Base-by-base conservation (phyloP, 92 coral and sea anemone species). In the Chrysogorgia sp. region DNA sequence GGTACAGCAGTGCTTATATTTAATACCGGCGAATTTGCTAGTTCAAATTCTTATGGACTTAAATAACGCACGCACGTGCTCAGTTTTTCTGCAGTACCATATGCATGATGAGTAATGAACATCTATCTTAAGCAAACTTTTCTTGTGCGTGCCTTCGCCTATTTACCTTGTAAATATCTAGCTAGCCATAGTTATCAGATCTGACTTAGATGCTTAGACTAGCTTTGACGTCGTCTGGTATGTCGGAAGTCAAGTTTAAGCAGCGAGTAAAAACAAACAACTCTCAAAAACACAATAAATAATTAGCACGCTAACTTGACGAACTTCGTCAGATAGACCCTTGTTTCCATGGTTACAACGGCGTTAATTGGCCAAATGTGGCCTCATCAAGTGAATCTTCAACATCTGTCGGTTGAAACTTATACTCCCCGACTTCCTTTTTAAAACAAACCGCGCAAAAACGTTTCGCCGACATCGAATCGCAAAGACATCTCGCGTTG, bases 291-390 rank as follows among this genome's bases (percentile, higher is more conserved):
- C 29, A 29, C 47, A 32, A 65, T n/a, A 63, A 65, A 26, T 65
- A 65, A 65, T 65, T 65, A 65, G 48, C 55, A 65, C 72, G 72
- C 14, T 34, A 24, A 37, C 31, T 35, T 60, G 32, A 29, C 66
- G 66, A n/a, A 60, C 35, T 23, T 30, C 45, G 33, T 63, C 69
- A 32, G 66, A 60, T 60, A 60, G n/a, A 10, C 2, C 30, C n/a
- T 19, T 1, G 25, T 37, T 65, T 34, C 72, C 72, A 33, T 33
- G n/a, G n/a, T n/a, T n/a, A n/a, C n/a, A n/a, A n/a, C n/a, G n/a
- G 8, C 30, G 69, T 40, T 65, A 65, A 65, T 65, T 65, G 55
- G 72, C 1, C 53, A 20, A 17, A 65, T 35, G 28, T 59, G 32
- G 53, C 53, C 13, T 50, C 69, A 26, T 24, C 13, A 1, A 10